Conservation (phyloP, 1,140 invertebrate species). For the Caenorhabditis tropicalis region DNA sequence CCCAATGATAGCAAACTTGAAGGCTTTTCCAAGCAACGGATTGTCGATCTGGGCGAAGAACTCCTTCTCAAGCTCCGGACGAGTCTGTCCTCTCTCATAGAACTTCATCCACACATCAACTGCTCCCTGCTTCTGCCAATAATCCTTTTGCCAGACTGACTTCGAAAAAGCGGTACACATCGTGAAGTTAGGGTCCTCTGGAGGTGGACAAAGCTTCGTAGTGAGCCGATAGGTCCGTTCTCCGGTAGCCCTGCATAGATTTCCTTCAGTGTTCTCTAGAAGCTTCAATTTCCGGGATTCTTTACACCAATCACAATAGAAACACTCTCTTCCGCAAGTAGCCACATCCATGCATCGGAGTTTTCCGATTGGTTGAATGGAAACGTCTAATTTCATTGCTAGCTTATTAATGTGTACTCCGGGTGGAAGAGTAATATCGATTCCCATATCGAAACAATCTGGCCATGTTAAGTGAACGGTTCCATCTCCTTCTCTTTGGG, state of each 20-base stretch:
- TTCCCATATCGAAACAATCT: slow-evolving; percentile 71
- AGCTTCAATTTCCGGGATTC: slow-evolving; percentile 67
- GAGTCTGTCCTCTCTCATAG: slow-evolving; percentile 67
- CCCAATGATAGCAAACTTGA: slow-evolving; percentile 71
- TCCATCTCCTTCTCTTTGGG: slow-evolving; percentile 66
- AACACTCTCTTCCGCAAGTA: slow-evolving; percentile 70
- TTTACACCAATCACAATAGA: slow-evolving; percentile 72
- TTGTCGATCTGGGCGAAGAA: slow-evolving; percentile 71
- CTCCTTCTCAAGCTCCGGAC: slow-evolving; percentile 70
- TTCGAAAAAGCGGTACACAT: slow-evolving; percentile 70
- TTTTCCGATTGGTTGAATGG: slow-evolving; percentile 72
- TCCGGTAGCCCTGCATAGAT: slow-evolving; percentile 69
- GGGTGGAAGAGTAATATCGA: slow-evolving; percentile 70
- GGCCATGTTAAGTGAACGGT: slow-evolving; percentile 67
- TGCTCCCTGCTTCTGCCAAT: slow-evolving; percentile 72
- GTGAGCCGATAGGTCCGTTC: slow-evolving; percentile 67
- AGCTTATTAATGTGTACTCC: slow-evolving; percentile 70
- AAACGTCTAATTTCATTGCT: slow-evolving; percentile 70
- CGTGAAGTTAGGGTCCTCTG: slow-evolving; percentile 71
- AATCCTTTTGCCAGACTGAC: slow-evolving; percentile 72
- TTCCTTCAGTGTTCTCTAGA: slow-evolving; percentile 71
- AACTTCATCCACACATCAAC: slow-evolving; percentile 72
- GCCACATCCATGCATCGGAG: slow-evolving; percentile 71
- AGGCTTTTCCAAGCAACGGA: slow-evolving; percentile 70
- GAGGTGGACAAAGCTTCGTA: slow-evolving; percentile 63